Base-by-base conservation (phyloP, 2,113 vertebrate genomes). In the Alces alces region DNA sequence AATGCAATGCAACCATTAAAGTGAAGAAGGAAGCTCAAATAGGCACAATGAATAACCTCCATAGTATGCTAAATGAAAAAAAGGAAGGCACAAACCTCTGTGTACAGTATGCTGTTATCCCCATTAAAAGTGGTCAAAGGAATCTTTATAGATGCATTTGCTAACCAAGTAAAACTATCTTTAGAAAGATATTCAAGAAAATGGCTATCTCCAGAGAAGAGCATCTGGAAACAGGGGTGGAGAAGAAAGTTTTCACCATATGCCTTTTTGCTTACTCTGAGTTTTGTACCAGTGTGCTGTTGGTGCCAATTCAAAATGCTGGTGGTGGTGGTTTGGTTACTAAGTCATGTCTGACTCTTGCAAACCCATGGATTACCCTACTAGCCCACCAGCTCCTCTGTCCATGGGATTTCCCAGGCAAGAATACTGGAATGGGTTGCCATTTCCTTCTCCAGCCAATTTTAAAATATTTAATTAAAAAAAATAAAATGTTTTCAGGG, bases 81-180 rank as follows among this genome's bases (percentile, higher is more conserved):
- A 66, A 15, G 21, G 80, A 33, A 93, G 30, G 61, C 45, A 21
- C 9, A 57, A 39, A 57, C 43, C 43, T 0, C 47, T 28, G 11
- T 5, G 3, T 25, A 2, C 0, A 21, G 25, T n/a, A n/a, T 10
- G n/a, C 10, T 27, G 57, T 11, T 70, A 11, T 52, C 45, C 1
- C 2, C 19, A 50, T 78, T 12, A 52, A 85, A 85, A 66, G 55
- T 17, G 27, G 9, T 47, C 30, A 60, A 55, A 36, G n/a, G 28
- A 39, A 50, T n/a, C 45, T 79, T 79, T 28, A 73, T 6, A 50
- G 10, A 58, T 36, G 39, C 83, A 4, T 30, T 84, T 78, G 50
- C 39, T n/a, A 28, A 16, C 21, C 30, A 27, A 82, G 57, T 43
- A 8, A 88, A 96, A 79, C 33, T 52, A 27, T 39, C 52, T 93